These are phyloP conservation scores for Protobothrops mucrosquamatus DNA, from an alignment of 2,113 vertebrate genomes.

Conservation along the genomic window DNA sequence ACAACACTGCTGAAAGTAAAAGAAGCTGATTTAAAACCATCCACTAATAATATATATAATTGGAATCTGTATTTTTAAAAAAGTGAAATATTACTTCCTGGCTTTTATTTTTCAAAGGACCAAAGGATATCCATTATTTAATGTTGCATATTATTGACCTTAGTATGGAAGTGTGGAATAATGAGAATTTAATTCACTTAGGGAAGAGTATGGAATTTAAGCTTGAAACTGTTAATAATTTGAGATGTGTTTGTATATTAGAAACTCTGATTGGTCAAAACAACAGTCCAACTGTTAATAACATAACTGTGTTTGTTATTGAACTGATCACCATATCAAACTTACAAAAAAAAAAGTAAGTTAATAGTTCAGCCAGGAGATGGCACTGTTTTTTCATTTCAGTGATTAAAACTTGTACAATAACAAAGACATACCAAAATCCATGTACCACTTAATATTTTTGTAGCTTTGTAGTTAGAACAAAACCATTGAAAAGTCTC, in stretches of 20 bases:
- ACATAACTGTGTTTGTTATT: not conserved
- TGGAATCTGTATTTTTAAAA: not conserved
- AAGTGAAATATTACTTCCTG: not conserved
- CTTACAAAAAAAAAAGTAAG: not conserved
- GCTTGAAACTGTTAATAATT: not conserved
- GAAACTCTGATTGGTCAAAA: too few relatives aligned
- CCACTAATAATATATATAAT: not conserved
- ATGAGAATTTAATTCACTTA: not conserved
- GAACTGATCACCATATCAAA: not conserved
- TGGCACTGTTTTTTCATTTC: constrained; percentile 68
- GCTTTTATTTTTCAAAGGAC: not conserved
- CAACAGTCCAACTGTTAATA: not conserved
- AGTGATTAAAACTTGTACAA: constrained; percentile 15
- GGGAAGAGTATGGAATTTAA: not conserved
- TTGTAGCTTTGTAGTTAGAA: constrained; percentile 24
- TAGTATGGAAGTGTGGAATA: not conserved
- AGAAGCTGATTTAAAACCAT: not conserved
- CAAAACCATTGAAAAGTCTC: not conserved
- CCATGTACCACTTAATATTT: constrained; percentile 42
- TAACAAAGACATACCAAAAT: constrained; percentile 42
- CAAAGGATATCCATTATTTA: not conserved
- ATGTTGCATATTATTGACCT: not conserved
- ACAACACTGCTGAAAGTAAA: not conserved
- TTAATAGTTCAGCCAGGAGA: constrained; percentile 59
- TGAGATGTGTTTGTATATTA: too few relatives aligned